Percentiles rank a stretch among this genome's conserved stretches.
phyloP scores from a whole-genome alignment of 2,113 vertebrate genomes.

The Pseudonaja textilis region DNA sequence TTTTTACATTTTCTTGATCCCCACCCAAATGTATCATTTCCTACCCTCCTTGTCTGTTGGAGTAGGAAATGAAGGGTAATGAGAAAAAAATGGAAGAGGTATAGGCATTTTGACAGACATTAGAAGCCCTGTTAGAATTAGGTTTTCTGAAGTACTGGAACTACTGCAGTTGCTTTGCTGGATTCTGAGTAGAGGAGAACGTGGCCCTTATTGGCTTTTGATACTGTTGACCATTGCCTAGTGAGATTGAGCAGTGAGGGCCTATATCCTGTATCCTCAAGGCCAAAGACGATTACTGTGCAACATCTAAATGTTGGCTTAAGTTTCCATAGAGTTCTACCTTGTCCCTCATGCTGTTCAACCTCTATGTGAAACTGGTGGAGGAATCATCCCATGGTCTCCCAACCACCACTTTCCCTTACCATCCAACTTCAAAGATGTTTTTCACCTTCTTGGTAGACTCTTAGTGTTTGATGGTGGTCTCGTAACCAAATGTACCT shows the following conservation, averaged over 20 bases:
- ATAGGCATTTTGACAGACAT: not conserved
- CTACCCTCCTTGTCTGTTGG: not conserved
- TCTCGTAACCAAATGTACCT: too few species aligned
- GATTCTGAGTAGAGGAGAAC: not conserved
- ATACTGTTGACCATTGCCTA: not conserved
- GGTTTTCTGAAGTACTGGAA: not conserved
- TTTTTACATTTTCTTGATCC: not conserved
- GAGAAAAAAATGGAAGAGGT: not conserved
- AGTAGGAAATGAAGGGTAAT: not conserved
- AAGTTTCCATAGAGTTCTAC: not conserved
- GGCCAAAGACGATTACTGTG: not conserved
- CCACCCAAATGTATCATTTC: not conserved
- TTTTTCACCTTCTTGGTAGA: not conserved
- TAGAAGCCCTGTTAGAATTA: not conserved
- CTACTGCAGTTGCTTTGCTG: not conserved
- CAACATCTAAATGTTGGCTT: not conserved
- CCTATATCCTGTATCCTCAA: not conserved
- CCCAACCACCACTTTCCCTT: not conserved
- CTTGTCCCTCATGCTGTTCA: not conserved
- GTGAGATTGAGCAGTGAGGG: too few species aligned
- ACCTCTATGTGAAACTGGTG: not conserved
- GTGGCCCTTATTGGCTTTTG: not conserved
- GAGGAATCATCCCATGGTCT: not conserved
- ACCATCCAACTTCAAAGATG: not conserved
- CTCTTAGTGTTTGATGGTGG: not conserved